Base-by-base conservation (phyloP, 2,888 invertebrate species). In the Leptopterna dolabrata region DNA sequence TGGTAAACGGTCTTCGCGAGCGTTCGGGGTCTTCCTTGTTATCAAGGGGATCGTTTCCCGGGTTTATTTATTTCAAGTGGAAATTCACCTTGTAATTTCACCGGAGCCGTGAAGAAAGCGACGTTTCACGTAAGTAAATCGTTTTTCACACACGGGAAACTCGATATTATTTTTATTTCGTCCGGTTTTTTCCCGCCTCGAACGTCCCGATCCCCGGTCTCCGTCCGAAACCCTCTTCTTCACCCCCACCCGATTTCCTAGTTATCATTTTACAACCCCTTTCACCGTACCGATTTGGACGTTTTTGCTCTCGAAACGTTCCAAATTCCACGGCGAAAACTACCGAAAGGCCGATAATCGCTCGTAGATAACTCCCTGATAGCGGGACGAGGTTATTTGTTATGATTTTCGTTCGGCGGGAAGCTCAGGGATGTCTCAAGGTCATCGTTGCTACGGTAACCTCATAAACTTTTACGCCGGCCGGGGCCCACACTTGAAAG, bases 361-460 rank as follows among this genome's bases (percentile, higher is more conserved):
- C 7, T 55, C n/a, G 27, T 63, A 83, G 83, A 83, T 83, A 83
- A 70, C 45, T 45, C 13, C 19, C 83, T 83, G 83, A 83, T 83
- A 83, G 70, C 41, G 14, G 4, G 71, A 83, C 36, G n/a, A 83
- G 63, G 63, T 83, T 83, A 41, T 30, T 30, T 83, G 83, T 83
- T 83, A 70, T 83, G 83, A 83, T 83, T 83, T 83, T 83, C 83
- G 70, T 70, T 70, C 70, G 83, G 70, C 70, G 83, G 83, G 70
- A 83, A 70, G 43, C 24, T 19, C 14, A 24, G n/a, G 63, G 70
- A 70, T n/a, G 19, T 43, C 36, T 85, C 85, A 85, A 85, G 85
- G 85, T 85, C 85, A 85, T 76, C 85, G 85, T 85, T 85, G 85
- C 85, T 85, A 85, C 43, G 85, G 85, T 76, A 85, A 85, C 85